Evolutionary conservation across 2,888 invertebrate species (phyloP).

Genomic region (Griposia aprilina): DNA sequence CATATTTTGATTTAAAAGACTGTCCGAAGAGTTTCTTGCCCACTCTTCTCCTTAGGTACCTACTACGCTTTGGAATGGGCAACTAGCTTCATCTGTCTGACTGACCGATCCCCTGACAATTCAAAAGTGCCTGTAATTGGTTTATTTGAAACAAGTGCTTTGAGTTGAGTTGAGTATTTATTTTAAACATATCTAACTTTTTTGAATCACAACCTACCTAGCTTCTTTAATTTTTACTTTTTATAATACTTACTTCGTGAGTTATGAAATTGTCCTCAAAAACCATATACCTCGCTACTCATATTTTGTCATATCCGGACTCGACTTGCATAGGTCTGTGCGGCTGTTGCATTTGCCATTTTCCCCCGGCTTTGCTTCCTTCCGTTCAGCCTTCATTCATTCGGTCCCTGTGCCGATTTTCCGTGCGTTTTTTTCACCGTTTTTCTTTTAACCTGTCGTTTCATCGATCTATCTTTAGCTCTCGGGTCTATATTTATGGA

Average conservation of each 20-base stretch:
- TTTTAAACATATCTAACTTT: too few relatives aligned
- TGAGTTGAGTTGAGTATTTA: too few relatives aligned
- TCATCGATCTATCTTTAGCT: constrained; percentile 32
- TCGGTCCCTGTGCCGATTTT: constrained; percentile 39
- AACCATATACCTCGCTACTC: constrained; percentile 21
- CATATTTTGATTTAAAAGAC: too few relatives aligned
- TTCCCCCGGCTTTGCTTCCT: constrained; percentile 46
- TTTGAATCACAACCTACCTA: neutral
- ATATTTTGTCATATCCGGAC: constrained; percentile 57
- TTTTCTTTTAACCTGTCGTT: constrained; percentile 36
- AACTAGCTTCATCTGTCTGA: too few relatives aligned
- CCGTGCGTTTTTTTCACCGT: neutral
- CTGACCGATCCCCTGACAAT: too few relatives aligned
- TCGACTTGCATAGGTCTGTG: constrained; percentile 30
- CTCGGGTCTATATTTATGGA: constrained; percentile 24
- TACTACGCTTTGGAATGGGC: too few relatives aligned
- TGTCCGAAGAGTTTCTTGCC: too few relatives aligned
- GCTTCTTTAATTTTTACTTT: neutral
- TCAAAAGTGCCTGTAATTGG: too few relatives aligned
- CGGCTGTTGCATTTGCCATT: constrained; percentile 58
- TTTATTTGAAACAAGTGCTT: too few relatives aligned
- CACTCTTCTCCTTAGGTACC: too few relatives aligned
- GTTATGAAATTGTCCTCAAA: constrained; percentile 32
- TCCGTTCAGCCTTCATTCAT: constrained; percentile 55
- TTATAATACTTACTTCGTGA: neutral